Evolutionary conservation across 2,888 invertebrate genomes (phyloP).

Genomic region (Yponomeuta cagnagella): DNA sequence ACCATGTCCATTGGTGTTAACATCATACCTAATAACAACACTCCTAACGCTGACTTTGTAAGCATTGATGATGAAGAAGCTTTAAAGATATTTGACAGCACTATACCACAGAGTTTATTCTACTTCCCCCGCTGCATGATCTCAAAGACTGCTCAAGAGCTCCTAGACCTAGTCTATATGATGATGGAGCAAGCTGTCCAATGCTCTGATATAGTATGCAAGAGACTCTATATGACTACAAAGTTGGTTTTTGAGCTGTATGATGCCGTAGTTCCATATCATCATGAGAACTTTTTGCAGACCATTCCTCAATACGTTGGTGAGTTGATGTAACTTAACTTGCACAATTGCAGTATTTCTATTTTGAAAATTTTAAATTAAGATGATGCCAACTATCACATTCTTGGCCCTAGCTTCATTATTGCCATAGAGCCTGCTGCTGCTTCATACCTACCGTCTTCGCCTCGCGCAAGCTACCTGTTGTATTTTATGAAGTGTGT

Average conservation of each 20-base stretch:
- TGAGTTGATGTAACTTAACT: constrained; percentile 42
- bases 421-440: no score
- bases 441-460: no score
- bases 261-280: constrained; percentile 83
- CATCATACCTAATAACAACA: constrained; percentile 39
- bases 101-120: constrained; percentile 59
- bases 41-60: not conserved
- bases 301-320: constrained; percentile 92
- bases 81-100: constrained; percentile 53
- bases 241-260: constrained; percentile 86
- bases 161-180: constrained; percentile 78
- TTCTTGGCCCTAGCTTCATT: no score
- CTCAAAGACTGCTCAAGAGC: constrained; percentile 78
- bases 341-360: no score
- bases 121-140: constrained; percentile 75
- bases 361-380: no score
- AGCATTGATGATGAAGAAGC: constrained; percentile 41
- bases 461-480: no score
- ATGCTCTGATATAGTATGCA: constrained; percentile 77
- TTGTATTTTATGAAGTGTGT: no score
- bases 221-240: constrained; percentile 81
- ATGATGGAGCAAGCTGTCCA: constrained; percentile 80
- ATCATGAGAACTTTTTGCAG: constrained; percentile 86
- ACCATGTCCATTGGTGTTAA: constrained; percentile 77
- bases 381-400: no score